Evolutionary conservation across 2,888 invertebrate species (phyloP), one percentile per base, ranked within the genome.

Genomic region (Morpho deidamia): DNA sequence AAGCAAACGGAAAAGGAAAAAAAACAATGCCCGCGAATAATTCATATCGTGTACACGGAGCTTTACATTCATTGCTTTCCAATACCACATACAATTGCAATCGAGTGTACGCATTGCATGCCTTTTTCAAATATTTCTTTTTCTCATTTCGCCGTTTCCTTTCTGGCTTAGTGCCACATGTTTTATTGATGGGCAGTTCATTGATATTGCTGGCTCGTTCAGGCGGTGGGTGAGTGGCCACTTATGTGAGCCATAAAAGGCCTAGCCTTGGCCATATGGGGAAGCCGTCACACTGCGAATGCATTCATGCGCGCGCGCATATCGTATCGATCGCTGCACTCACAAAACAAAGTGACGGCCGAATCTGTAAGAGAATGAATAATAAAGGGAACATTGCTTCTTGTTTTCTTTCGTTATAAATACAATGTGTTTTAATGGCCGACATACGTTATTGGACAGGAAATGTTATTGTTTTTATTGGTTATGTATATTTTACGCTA

Each of bases 131-230:
- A 85, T 84, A 83, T 78, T 86, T 86, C 83, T 87, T 88, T 69
- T 88, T 87, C 84, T 85, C 81, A 78, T 84, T 83, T 83, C 82
- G 78, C 79, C 71, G 80, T 82, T 86, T 85, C 88, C 88, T 89
- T 88, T 87, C 81, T 83, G 88, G 86, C 84, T 76, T 70, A 76
- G 76, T 78, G 85, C 83, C 86, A 84, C 83, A 89, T 88, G 89
- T 89, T 88, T 88, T 88, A 89, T 89, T 88, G 88, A 89, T 88
- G 83, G 82, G 72, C 80, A 78, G 87, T 88, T 88, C 88, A 89
- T 89, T 89, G 89, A 89, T 89, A 89, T 89, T 83, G 79, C 80
- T 83, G 79, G 76, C 87, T 87, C 87, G 89, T 89, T 88, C 86
- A 86, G 81, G 68, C 72, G 78, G 78, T 80, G 83, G 88, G 87